Conservation (phyloP, 2,113 vertebrate genomes). For the Edolisoma coerulescens region DNA sequence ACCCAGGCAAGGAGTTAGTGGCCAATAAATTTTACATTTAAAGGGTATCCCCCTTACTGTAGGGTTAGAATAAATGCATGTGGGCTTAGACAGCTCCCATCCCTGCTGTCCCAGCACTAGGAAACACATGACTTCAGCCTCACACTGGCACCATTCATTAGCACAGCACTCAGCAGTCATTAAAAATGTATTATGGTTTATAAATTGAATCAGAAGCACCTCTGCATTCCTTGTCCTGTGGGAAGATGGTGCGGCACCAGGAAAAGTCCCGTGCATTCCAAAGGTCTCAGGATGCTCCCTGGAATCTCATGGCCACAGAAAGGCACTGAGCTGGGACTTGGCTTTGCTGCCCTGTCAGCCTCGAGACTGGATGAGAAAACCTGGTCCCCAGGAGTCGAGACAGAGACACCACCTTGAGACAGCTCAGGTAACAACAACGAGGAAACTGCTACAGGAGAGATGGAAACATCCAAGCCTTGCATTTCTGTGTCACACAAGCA, state of each 20-base stretch:
- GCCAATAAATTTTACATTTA: not conserved
- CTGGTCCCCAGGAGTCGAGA: not conserved
- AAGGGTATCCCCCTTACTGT: not conserved
- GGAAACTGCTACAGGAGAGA: not conserved
- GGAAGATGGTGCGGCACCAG: not conserved
- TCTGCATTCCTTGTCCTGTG: not conserved
- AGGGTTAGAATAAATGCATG: not conserved
- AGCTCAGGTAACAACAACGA: not conserved
- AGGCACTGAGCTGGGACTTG: not conserved
- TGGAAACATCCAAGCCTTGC: accelerated
- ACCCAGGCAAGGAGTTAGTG: not conserved
- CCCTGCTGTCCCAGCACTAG: not conserved
- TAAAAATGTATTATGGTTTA: slow-evolving; percentile 7
- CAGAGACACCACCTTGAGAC: not conserved
- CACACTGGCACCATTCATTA: slow-evolving; percentile 23
- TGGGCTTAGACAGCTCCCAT: not conserved
- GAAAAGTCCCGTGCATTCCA: not conserved
- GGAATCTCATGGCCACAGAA: not conserved
- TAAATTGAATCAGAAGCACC: not conserved
- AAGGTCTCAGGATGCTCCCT: not conserved
- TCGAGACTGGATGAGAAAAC: slow-evolving; percentile 18
- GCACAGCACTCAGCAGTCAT: slow-evolving; percentile 18
- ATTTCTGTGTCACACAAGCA: not conserved
- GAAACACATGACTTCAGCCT: slow-evolving; percentile 18
- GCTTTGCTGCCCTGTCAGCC: not conserved